These are phyloP conservation scores for Pangasius larnaudii DNA, from an alignment of 2,797 vertebrate genomes.

Conservation along the genomic window DNA sequence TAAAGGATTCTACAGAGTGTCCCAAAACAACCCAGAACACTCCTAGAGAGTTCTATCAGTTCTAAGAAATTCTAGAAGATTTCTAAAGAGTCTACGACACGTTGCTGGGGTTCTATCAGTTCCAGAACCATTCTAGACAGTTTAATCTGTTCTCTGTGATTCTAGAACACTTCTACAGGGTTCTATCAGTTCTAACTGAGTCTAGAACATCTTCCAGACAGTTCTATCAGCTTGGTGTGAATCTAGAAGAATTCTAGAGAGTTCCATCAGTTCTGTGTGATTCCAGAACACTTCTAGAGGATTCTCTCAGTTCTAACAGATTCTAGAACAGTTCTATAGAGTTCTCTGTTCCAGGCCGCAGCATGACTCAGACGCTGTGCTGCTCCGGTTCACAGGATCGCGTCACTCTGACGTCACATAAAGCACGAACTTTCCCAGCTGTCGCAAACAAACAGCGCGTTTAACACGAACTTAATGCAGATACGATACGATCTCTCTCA, in stretches of 20 bases:
- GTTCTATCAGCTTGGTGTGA: background rate
- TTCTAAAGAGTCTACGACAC: background rate
- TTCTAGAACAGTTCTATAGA: no score
- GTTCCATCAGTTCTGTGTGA: background rate
- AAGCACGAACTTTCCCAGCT: background rate
- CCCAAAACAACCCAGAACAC: background rate
- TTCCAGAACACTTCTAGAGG: background rate
- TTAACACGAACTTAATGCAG: no score
- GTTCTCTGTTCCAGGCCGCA: background rate
- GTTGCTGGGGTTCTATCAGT: background rate
- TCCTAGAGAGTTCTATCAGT: background rate
- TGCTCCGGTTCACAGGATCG: background rate
- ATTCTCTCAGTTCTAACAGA: background rate
- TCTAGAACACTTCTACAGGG: background rate
- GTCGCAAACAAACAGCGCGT: background rate
- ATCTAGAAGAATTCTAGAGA: no score
- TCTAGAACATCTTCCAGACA: background rate
- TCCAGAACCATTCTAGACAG: background rate
- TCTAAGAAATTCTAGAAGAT: background rate
- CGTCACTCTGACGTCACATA: background rate
- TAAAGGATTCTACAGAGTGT: no score
- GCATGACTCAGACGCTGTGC: background rate
- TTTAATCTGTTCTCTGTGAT: background rate
- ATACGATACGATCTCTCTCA: no score
- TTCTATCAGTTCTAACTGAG: no score